Evolutionary conservation across 1,140 invertebrate genomes (phyloP).

Genomic region (Danaus plexippus): DNA sequence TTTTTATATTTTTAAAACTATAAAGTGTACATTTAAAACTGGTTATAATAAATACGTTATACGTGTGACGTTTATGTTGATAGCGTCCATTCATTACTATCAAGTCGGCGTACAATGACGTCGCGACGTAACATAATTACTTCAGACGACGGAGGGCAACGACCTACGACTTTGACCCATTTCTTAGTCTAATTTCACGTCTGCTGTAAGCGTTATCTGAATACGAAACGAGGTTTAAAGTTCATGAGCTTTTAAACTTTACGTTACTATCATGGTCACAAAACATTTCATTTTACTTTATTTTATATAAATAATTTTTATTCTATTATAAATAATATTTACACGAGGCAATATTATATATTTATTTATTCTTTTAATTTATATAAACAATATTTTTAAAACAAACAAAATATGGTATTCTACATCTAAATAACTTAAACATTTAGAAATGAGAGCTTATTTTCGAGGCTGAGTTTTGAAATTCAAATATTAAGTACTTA

Average conservation of each 20-base stretch:
- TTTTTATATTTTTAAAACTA: too few species aligned
- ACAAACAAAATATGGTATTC: too few species aligned
- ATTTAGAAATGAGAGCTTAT: too few species aligned
- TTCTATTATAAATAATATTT: too few species aligned
- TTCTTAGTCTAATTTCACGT: slow-evolving; percentile 63
- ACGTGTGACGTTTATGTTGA: too few species aligned
- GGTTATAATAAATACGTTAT: too few species aligned
- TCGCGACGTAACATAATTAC: slow-evolving; percentile 57
- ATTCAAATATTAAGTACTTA: slow-evolving; percentile 1
- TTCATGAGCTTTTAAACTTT: not conserved
- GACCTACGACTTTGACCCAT: slow-evolving; percentile 67
- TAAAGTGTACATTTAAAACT: too few species aligned
- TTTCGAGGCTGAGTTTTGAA: too few species aligned
- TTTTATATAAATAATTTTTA: not conserved
- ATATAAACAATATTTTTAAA: too few species aligned
- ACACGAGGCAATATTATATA: too few species aligned
- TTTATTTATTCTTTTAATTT: too few species aligned
- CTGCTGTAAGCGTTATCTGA: slow-evolving; percentile 42
- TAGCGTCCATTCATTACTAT: not conserved
- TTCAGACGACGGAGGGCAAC: slow-evolving; percentile 45
- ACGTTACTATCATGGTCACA: not conserved
- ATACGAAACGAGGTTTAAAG: slow-evolving; percentile 9
- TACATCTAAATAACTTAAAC: too few species aligned
- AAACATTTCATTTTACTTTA: not conserved
- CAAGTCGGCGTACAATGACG: slow-evolving; percentile 12